These are phyloP conservation scores for Tetrapedia diversipes DNA, from an alignment of 2,888 invertebrate genomes.

Conservation along the genomic window DNA sequence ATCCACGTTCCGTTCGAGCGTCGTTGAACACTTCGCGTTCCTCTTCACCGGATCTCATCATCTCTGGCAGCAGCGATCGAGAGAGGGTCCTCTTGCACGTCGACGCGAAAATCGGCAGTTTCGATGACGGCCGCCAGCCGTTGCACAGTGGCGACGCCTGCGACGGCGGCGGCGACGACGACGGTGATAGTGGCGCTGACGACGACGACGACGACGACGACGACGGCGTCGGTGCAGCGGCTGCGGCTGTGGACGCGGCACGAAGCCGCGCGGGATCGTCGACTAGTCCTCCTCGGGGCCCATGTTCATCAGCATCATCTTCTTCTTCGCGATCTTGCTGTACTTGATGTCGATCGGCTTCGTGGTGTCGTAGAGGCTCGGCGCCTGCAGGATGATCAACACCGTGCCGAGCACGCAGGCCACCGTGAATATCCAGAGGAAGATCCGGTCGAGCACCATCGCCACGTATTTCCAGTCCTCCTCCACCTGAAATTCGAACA, in stretches of 20 bases:
- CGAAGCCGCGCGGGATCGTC: constrained; percentile 74
- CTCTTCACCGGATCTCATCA: constrained; percentile 13
- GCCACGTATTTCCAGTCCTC: constrained; percentile 99
- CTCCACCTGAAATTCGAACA: constrained; percentile 88
- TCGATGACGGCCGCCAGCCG: constrained; percentile 62
- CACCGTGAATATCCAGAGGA: constrained; percentile 97
- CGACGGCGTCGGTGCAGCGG: constrained; percentile 37
- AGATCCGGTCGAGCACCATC: constrained; percentile 98
- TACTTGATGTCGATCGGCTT: constrained; percentile 95
- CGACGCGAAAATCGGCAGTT: constrained; percentile 72
- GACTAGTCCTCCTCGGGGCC: constrained; percentile 87
- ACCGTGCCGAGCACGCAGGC: constrained; percentile 96
- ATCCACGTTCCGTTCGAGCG: too few species aligned
- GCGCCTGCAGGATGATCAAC: constrained; percentile 94
- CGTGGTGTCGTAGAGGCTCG: constrained; percentile 95
- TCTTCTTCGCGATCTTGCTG: constrained; percentile 96
- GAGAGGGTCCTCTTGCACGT: constrained; percentile 63
- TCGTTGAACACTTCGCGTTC: too few species aligned
- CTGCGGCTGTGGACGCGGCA: constrained; percentile 60
- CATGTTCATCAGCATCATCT: constrained; percentile 94
- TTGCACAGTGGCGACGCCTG: constrained; percentile 21
- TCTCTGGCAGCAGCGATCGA: constrained; percentile 55
- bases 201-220: constrained; percentile 18
- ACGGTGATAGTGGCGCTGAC: constrained; percentile 5
- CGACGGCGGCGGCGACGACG: constrained; percentile 5